phyloP scores from a whole-genome alignment of 2,797 vertebrate species.

The Syndactyla subalaris region DNA sequence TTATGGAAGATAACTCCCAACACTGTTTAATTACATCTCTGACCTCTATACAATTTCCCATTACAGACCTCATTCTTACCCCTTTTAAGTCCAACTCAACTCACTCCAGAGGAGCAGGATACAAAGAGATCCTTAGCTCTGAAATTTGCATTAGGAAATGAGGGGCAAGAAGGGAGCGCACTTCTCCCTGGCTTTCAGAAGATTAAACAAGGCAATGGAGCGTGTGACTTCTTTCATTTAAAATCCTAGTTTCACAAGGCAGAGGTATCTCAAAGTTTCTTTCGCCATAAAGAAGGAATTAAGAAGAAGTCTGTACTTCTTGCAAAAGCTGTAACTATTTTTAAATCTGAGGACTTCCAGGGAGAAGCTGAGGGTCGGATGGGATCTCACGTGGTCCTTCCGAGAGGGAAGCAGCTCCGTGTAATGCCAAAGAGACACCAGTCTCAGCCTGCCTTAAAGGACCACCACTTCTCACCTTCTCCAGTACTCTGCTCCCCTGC shows the following conservation, averaged over 20 bases:
- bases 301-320: neutral
- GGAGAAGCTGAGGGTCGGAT: neutral
- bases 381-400: neutral
- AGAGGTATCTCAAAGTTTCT: neutral
- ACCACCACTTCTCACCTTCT: neutral
- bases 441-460: neutral
- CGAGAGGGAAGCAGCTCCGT: neutral
- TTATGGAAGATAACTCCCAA: constrained; percentile 24
- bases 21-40: constrained; percentile 48
- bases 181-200: neutral
- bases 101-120: neutral
- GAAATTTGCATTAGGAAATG: constrained; percentile 30
- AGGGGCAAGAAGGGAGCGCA: neutral
- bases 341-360: neutral
- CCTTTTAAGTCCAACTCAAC: constrained; percentile 16
- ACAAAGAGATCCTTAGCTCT: constrained; percentile 1
- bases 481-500: neutral
- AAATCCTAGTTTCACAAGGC: neutral
- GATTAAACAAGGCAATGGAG: neutral
- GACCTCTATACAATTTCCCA: constrained; percentile 29
- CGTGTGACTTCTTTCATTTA: neutral
- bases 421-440: neutral
- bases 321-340: neutral
- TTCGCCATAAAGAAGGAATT: neutral
- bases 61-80: constrained; percentile 5